Base-by-base conservation (phyloP, 2,797 vertebrate species). In the Malurus leucopterus region DNA sequence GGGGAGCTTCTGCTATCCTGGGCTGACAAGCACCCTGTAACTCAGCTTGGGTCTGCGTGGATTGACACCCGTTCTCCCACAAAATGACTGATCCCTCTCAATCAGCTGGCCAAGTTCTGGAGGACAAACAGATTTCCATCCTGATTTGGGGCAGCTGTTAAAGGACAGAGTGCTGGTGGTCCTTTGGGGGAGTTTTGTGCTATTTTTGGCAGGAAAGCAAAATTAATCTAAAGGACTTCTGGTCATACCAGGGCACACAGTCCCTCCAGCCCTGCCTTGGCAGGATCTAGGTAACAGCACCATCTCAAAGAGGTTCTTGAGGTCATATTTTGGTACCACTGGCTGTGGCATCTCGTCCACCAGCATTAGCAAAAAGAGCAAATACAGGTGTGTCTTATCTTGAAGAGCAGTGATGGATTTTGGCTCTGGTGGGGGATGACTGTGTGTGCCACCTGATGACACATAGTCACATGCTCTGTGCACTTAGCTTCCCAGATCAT, bases 201-300 rank as follows among this genome's bases (percentile, higher is more conserved):
- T 67, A 29, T 34, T 44, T 80, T 76, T 84, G 46, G 8, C 24
- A 76, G 41, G 34, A 86, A 53, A 44, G 26, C 27, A 11, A 51
- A 69, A 44, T 8, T 16, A 61, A 65, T 22, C 14, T 63, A 43
- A 78, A 86, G 34, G 36, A 59, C 15, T 75, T 53, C 17, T 43
- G 43, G 17, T 23, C 2, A 3, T 3, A 2, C 13, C 50, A 78
- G 32, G 30, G 17, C 43, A 62, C 3, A 13, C 0, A 1, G 23
- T 57, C 24, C 15, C 14, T 59, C 22, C 26, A 49, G 18, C 5
- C 26, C 4, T 8, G 44, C 19, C 9, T 53, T 43, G 53, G n/a
- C 22, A 55, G 59, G 46, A 70, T 70, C 10, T 57, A 73, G 23
- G 15, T 53, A 51, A 44, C 13, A 83, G 7, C 24, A 43, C 8